Evolutionary conservation across 1,140 invertebrate genomes (phyloP), one percentile per base, ranked within the genome.

Genomic region (Dolichoris vasculosae): DNA sequence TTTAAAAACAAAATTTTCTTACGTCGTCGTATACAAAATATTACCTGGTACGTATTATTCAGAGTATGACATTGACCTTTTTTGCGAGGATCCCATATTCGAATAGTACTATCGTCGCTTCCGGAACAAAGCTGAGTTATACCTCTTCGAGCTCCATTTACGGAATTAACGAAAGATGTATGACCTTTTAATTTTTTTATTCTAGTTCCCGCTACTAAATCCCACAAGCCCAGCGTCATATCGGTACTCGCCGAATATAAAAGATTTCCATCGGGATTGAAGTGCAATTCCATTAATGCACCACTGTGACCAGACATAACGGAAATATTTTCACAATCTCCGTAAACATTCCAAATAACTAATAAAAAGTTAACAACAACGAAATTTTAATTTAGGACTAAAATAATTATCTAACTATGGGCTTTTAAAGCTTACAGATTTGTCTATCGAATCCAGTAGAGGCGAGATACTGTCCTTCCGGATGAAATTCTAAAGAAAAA

Each of bases 261-360:
- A 84, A 96, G 95, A 32, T 96, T 95, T 40, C 98, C 98, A 94
- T 99, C 99, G 0, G 97, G 96, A n/a, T 96, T 98, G 91, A 99
- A 99, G 88, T 98, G 97, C 0, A 99, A 92, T 93, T 99, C 98
- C 95, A 99, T 97, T 9, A 99, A 95, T 20, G 98, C 98, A n/a
- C 99, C 99, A 30, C 96, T 97, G 92, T 99, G 99, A 0, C 98
- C 98, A 77, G 96, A 95, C 94, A 99, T 95, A 15, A 97, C 95
- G 88, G 97, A 97, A 87, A 99, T 96, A 93, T 99, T 99, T 90
- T 99, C 98, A 94, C 99, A 99, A 91, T 99, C 98, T 8, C 98
- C 99, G 93, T 98, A 99, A 4, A 98, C 97, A 93, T 97, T 98
- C 99, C 99, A 99, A 88, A 99, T 94, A 92, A 97, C 98, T 99